Percentiles rank a stretch among this genome's conserved stretches.
phyloP scores from a whole-genome alignment of 2,888 invertebrate genomes.

The Synergus japonicus region DNA sequence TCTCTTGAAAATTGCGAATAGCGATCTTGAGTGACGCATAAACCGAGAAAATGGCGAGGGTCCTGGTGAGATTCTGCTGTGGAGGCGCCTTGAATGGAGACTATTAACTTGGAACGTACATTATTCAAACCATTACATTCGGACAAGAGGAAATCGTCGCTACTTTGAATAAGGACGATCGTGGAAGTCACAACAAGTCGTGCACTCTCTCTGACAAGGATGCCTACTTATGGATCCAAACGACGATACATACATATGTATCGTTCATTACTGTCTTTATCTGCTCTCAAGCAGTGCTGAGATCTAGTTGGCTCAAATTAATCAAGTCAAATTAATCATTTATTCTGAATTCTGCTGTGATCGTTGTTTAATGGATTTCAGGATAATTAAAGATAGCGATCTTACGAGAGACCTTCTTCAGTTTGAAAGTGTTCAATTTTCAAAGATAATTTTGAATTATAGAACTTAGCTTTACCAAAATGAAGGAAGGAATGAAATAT shows the following conservation, averaged over 20 bases:
- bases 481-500: too few relatives aligned
- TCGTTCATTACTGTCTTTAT: constrained; percentile 59
- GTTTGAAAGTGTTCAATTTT: too few relatives aligned
- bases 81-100: constrained; percentile 67
- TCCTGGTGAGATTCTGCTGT: constrained; percentile 43
- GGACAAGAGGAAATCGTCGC: constrained; percentile 63
- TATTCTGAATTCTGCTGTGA: neutral
- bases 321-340: constrained; percentile 25
- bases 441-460: too few relatives aligned
- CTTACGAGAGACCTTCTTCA: constrained; percentile 58
- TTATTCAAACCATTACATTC: constrained; percentile 64
- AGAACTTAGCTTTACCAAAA: too few relatives aligned
- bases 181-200: constrained; percentile 42
- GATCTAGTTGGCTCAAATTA: constrained; percentile 22
- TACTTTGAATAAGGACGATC: constrained; percentile 62
- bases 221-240: constrained; percentile 60
- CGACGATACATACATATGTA: constrained; percentile 57
- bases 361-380: neutral
- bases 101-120: constrained; percentile 69
- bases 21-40: constrained; percentile 58
- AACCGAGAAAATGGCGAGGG: constrained; percentile 57
- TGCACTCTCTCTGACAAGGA: constrained; percentile 53
- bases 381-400: constrained; percentile 67
- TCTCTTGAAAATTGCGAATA: constrained; percentile 52
- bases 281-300: constrained; percentile 56